A percentile compares a stretch with the other conserved stretches of the same genome.
These are phyloP conservation scores for Sympetrum striolatum DNA, from an alignment of 2,888 invertebrate genomes.

Conservation along the genomic window DNA sequence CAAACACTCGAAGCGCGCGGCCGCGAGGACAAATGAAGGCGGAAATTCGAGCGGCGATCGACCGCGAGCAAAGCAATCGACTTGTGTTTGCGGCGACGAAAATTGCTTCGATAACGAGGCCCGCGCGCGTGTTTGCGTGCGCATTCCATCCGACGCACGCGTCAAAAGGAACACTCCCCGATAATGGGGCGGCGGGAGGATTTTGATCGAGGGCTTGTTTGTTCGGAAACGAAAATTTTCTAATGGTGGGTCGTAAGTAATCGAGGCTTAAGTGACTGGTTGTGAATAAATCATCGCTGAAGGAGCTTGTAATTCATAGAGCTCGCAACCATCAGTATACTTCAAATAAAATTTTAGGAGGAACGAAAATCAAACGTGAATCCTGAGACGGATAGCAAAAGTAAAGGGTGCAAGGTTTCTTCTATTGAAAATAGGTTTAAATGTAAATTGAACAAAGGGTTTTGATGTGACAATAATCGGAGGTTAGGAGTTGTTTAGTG, in stretches of 20 bases:
- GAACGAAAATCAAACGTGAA: no score
- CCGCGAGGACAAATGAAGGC: neutral
- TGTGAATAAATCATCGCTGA: neutral
- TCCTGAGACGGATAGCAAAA: no score
- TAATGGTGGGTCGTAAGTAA: neutral
- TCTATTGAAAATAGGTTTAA: no score
- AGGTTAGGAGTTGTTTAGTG: no score
- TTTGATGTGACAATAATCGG: no score
- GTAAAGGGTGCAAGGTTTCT: no score
- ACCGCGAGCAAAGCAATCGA: neutral
- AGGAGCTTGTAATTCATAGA: no score
- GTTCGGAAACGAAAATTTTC: neutral
- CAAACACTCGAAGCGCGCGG: conserved; percentile 8
- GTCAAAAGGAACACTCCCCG: neutral
- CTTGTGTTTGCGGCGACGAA: neutral
- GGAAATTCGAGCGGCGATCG: conserved; percentile 25
- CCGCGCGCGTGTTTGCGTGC: no score
- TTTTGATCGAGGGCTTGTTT: neutral
- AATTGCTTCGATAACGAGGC: conserved; percentile 14
- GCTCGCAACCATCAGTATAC: no score
- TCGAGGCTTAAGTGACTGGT: neutral
- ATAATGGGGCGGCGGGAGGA: neutral
- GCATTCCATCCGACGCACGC: neutral
- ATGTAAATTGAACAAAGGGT: no score
- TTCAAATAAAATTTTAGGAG: no score